Evolutionary conservation across 2,797 vertebrate genomes (phyloP).

Genomic region (Glossophaga mutica): DNA sequence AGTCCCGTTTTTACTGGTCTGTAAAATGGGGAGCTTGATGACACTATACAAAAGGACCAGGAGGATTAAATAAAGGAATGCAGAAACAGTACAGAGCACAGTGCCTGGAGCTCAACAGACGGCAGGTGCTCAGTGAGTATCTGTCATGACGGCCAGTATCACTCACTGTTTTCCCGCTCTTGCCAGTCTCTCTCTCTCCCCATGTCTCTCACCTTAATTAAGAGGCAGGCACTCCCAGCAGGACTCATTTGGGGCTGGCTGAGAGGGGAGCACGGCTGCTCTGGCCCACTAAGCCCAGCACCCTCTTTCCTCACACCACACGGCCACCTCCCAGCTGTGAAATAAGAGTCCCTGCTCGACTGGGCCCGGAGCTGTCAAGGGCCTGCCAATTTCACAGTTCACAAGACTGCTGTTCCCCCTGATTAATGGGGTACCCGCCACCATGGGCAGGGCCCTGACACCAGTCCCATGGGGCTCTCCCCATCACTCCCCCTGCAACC

Average conservation of each 20-base stretch:
- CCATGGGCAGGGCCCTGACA: slow-evolving; percentile 9
- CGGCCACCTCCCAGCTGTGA: slow-evolving; percentile 62
- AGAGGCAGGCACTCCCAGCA: neutral
- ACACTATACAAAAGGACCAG: neutral
- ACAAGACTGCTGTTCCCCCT: neutral
- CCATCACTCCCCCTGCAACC: neutral
- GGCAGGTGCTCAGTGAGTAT: neutral
- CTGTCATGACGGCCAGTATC: neutral
- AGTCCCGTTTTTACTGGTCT: neutral
- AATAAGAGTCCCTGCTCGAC: slow-evolving; percentile 54
- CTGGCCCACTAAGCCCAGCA: neutral
- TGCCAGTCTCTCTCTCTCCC: neutral
- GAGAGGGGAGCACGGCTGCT: neutral
- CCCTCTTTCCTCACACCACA: neutral
- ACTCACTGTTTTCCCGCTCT: neutral
- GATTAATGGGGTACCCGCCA: slow-evolving; percentile 65
- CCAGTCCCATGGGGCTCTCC: neutral
- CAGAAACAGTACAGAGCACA: neutral
- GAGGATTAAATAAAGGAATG: neutral
- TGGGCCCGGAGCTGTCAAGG: slow-evolving; percentile 37
- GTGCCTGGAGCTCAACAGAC: neutral
- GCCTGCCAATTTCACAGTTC: slow-evolving; percentile 73
- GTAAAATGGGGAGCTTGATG: neutral
- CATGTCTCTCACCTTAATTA: neutral
- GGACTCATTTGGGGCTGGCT: neutral